These are phyloP conservation scores for Poeciliopsis prolifica DNA, from an alignment of 2,113 vertebrate species.

Conservation along the genomic window DNA sequence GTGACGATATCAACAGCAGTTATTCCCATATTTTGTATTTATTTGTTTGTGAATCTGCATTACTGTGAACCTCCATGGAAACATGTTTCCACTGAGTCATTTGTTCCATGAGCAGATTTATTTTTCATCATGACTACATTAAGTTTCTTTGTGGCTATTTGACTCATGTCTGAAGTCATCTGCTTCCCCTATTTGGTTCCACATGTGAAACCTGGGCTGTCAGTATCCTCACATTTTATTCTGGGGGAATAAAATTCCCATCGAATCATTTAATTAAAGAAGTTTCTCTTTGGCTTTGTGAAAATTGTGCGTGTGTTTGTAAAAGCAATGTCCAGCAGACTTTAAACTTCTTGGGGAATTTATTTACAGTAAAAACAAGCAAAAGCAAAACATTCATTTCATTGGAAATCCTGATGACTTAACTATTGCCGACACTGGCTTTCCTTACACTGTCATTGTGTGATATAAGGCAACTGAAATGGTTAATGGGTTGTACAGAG, in stretches of 20 bases:
- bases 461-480: slow-evolving; percentile 73
- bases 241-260: slow-evolving; percentile 29
- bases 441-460: slow-evolving; percentile 38
- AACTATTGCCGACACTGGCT: slow-evolving; percentile 28
- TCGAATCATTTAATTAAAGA: slow-evolving; percentile 57
- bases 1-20: no score
- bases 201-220: slow-evolving; percentile 39
- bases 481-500: slow-evolving; percentile 46
- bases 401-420: slow-evolving; percentile 56
- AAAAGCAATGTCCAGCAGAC: not conserved
- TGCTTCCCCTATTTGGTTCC: slow-evolving; percentile 25
- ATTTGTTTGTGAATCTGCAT: no score
- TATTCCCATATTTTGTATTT: no score
- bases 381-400: slow-evolving; percentile 66
- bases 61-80: no score
- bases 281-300: slow-evolving; percentile 40
- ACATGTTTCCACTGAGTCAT: no score
- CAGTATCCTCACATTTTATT: slow-evolving; percentile 50
- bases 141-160: slow-evolving; percentile 18
- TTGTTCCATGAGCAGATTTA: no score
- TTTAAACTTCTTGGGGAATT: slow-evolving; percentile 52
- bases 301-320: slow-evolving; percentile 7
- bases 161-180: slow-evolving; percentile 1
- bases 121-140: not conserved
- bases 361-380: slow-evolving; percentile 73